These are phyloP conservation scores for Tadarida brasiliensis DNA, from an alignment of 2,797 vertebrate genomes.

Conservation along the genomic window DNA sequence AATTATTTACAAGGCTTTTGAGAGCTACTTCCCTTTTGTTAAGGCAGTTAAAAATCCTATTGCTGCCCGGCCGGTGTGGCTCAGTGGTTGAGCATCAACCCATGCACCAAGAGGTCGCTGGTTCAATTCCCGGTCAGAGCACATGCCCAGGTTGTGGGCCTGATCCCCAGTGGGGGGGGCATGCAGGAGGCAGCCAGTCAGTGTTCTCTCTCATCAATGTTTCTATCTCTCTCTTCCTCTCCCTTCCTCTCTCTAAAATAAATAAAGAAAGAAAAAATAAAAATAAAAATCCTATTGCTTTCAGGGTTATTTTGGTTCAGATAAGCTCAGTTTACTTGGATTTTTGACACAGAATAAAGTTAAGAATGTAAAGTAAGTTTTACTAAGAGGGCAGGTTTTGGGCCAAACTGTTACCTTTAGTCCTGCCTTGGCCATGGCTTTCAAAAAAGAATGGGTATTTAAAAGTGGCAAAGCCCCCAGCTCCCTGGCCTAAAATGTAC, in stretches of 20 bases:
- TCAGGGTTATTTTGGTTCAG: neutral
- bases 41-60: neutral
- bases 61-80: neutral
- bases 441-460: neutral
- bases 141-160: too few species aligned
- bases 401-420: neutral
- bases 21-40: neutral
- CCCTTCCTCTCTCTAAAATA: too few species aligned
- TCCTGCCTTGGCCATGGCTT: neutral
- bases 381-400: neutral
- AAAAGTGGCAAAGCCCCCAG: neutral
- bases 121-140: too few species aligned
- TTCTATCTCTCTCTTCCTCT: too few species aligned
- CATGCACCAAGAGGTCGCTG: too few species aligned
- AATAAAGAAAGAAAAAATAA: too few species aligned
- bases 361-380: neutral
- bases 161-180: too few species aligned
- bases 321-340: slow-evolving; percentile 3
- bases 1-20: neutral
- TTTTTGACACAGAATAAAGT: slow-evolving; percentile 18
- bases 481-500: neutral
- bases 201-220: too few species aligned
- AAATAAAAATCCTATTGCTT: neutral
- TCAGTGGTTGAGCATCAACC: too few species aligned
- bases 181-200: too few species aligned